These are phyloP conservation scores for Diplogasteroides magnus DNA, from an alignment of 1,140 invertebrate species.

Conservation along the genomic window DNA sequence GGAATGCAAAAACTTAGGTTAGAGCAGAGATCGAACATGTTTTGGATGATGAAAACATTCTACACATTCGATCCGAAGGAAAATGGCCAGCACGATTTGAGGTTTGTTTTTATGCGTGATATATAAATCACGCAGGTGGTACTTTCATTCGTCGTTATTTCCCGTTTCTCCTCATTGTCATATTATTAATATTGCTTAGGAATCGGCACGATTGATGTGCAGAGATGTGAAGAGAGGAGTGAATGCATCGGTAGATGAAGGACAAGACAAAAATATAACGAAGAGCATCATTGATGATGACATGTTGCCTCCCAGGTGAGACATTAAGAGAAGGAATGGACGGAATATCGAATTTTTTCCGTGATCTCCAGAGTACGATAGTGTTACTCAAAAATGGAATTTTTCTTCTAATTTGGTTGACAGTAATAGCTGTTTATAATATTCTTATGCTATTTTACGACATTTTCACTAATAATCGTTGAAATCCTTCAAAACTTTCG, in stretches of 20 bases:
- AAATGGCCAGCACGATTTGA: conserved; percentile 31
- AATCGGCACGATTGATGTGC: conserved; percentile 22
- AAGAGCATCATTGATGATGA: conserved; percentile 33
- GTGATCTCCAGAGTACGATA: no score
- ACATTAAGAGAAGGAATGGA: no score
- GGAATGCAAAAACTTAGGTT: conserved; percentile 7
- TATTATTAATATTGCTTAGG: conserved; percentile 8
- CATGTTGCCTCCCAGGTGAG: conserved; percentile 34
- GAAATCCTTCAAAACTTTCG: background rate
- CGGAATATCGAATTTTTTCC: no score
- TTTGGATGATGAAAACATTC: conserved; percentile 33
- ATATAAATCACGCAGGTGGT: no score
- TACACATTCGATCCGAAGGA: conserved; percentile 30
- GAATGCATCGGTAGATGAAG: background rate
- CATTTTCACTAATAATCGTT: background rate
- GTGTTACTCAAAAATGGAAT: no score
- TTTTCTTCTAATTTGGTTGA: background rate
- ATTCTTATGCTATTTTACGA: background rate
- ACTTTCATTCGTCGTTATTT: background rate
- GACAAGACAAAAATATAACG: conserved; percentile 2
- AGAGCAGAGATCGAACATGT: conserved; percentile 35
- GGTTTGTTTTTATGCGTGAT: no score
- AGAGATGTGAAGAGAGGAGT: conserved; percentile 16
- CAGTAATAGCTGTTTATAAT: conserved; percentile 5
- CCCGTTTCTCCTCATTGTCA: no score